Evolutionary conservation across 2,888 invertebrate species (phyloP).

Genomic region (Yponomeuta cagnagella): DNA sequence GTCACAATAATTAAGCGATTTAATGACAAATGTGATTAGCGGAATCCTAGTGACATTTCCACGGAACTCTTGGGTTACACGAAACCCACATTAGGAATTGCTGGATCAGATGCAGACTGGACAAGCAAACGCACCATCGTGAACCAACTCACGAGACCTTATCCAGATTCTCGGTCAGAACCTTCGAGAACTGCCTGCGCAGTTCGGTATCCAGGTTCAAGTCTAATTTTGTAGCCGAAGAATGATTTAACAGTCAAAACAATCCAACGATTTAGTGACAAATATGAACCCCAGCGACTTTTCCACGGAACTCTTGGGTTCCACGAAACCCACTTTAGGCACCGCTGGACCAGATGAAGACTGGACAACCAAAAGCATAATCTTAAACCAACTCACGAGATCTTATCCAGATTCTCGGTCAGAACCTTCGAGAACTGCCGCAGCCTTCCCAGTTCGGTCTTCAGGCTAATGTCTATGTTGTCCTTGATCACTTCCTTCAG

Average conservation of each 20-base stretch:
- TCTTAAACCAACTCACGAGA: constrained; percentile 55
- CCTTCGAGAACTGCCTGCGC: constrained; percentile 68
- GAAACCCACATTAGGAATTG: no score
- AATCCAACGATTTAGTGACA: no score
- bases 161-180: constrained; percentile 50
- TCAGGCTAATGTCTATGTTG: constrained; percentile 77
- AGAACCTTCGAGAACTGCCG: constrained; percentile 70
- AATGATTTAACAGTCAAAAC: no score
- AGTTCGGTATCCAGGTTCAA: constrained; percentile 79
- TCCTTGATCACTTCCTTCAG: constrained; percentile 80
- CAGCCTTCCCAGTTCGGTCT: constrained; percentile 77
- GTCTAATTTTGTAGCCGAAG: constrained; percentile 44
- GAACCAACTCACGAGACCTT: constrained; percentile 61
- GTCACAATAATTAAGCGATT: no score
- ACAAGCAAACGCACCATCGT: background rate
- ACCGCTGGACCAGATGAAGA: no score
- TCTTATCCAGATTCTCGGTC: constrained; percentile 44
- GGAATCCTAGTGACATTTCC: no score
- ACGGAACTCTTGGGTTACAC: no score
- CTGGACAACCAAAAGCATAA: background rate
- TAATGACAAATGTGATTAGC: no score
- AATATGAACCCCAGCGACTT: no score
- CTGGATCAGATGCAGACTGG: no score
- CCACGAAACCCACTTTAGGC: no score
- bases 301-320: no score